These are phyloP conservation scores for Nannospalax galili DNA, from an alignment of 2,113 vertebrate genomes.

Conservation along the genomic window DNA sequence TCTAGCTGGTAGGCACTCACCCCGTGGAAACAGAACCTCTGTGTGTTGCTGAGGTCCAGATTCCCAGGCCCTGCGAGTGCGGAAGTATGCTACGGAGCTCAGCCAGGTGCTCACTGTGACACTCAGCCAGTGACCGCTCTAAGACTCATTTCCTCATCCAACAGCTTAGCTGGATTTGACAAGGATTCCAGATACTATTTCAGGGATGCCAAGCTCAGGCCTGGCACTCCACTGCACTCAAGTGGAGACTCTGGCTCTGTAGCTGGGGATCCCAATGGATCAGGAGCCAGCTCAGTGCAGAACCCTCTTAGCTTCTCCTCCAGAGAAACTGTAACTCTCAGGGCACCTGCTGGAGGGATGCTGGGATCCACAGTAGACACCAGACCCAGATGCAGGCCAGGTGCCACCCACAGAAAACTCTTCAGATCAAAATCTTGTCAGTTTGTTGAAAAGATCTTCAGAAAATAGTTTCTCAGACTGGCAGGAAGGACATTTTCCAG, in stretches of 20 bases:
- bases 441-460: background rate
- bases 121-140: background rate
- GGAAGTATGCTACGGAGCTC: background rate
- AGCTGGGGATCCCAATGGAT: background rate
- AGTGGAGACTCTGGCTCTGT: background rate
- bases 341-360: background rate
- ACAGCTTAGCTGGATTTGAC: background rate
- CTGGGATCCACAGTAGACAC: background rate
- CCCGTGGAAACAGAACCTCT: background rate
- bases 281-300: background rate
- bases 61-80: background rate
- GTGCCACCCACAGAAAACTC: background rate
- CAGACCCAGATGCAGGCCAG: background rate
- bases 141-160: background rate
- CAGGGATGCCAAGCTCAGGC: background rate
- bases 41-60: background rate
- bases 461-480: background rate
- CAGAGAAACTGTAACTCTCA: background rate
- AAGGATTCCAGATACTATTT: background rate
- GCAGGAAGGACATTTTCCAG: background rate
- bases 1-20: background rate
- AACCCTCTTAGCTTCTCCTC: background rate
- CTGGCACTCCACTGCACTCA: background rate
- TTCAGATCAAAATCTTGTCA: background rate
- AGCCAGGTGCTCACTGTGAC: fast-evolving